Base-by-base conservation (phyloP, 2,113 vertebrate genomes). In the Corydoras maculifer region DNA sequence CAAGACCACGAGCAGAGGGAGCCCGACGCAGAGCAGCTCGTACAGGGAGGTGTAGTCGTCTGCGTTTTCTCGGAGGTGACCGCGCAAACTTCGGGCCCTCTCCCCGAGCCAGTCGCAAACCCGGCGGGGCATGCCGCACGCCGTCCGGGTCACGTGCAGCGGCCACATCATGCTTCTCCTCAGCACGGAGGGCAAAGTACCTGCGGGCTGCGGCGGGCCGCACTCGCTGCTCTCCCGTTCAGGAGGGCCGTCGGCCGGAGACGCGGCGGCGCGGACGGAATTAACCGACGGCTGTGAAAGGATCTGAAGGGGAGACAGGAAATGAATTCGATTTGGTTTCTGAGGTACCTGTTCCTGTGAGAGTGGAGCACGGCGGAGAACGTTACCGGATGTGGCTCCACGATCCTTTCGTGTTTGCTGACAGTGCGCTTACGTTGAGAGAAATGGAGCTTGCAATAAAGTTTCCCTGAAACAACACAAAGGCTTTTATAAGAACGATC, bases 391-490 rank as follows among this genome's bases (percentile, higher is more conserved):
- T 61, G 82, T 32, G 88, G 29, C 3, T 92, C 88, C 18, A 86
- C 83, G 65, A 85, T 88, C 82, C 90, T 91, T 76, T 90, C 91
- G 9, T 90, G 88, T 25, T 88, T 94, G 18, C 18, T 25, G 3
- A 76, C 89, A 29, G 77, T 91, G 15, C 83, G 86, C 86, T 91
- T 93, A 68, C 88, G 91, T 77, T 94, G 92, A 4, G 87, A 88
- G 85, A 95, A 99, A 79, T 99, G 96, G 82, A 91, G 87, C 81
- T 95, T 94, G 88, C 97, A 99, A 86, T 95, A 99, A 80, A 99
- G 87, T 86, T 94, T 97, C 75, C 91, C 96, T 99, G 75, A 11
- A 72, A 83, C 60, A 79, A 68, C 72, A 82, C 43, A 73, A 68
- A 65, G 64, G 55, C 12, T 32, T 73, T 15, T 31, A 48, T 53